These are phyloP conservation scores for Acanthopagrus latus DNA, from an alignment of 2,797 vertebrate species.

Conservation along the genomic window DNA sequence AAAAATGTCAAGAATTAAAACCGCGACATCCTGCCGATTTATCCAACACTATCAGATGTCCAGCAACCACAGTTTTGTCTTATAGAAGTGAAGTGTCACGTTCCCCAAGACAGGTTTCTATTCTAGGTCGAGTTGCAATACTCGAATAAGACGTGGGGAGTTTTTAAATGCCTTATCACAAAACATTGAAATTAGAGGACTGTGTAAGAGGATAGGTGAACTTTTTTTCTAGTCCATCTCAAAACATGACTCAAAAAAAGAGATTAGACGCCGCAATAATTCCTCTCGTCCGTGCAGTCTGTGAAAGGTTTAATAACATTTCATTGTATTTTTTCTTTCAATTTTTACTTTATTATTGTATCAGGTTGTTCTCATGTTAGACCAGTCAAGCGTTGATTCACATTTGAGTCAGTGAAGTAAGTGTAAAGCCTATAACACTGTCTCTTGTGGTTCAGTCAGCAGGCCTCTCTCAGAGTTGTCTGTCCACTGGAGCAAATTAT, in stretches of 20 bases:
- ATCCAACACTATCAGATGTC: too few relatives aligned
- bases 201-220: too few relatives aligned
- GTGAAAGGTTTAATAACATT: not conserved
- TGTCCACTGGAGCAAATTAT: slow-evolving; percentile 8
- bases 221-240: not conserved
- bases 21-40: too few relatives aligned
- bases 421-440: not conserved
- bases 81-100: too few relatives aligned
- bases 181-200: too few relatives aligned
- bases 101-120: too few relatives aligned
- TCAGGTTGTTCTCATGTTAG: not conserved
- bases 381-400: not conserved
- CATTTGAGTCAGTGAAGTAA: not conserved
- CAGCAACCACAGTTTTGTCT: too few relatives aligned
- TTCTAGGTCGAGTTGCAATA: too few relatives aligned
- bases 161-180: too few relatives aligned
- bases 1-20: too few relatives aligned
- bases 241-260: not conserved
- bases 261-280: not conserved
- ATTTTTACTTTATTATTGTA: not conserved
- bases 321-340: not conserved
- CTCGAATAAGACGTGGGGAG: too few relatives aligned
- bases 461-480: too few relatives aligned
- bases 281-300: not conserved
- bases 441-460: not conserved